Evolutionary conservation across 2,797 vertebrate species (phyloP), one percentile per base, ranked within the genome.

Genomic region (Mus spretus): DNA sequence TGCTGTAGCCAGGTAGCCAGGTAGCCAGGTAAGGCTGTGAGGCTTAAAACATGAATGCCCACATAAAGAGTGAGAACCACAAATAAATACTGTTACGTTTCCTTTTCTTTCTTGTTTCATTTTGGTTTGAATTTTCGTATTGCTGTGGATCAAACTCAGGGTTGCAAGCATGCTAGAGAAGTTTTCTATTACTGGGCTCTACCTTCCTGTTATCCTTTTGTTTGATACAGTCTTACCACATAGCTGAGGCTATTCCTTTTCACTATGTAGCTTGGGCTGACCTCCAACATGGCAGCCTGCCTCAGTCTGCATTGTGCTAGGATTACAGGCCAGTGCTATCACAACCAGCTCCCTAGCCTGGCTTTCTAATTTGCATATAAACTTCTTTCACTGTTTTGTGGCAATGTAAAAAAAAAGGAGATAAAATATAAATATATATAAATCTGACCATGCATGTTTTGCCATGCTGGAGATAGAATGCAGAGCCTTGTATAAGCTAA

Each of bases 361-460:
- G 91, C n/a, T 88, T 93, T 91, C 72, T 96, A 84, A 90, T 92
- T 91, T 86, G 40, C 2, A 31, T 85, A 80, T 85, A 84, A 96
- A 81, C 47, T 22, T 86, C 47, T 70, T 86, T 86, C 37, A 44
- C 11, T 93, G 31, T 80, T 93, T 95, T 61, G 87, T 55, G 70
- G 81, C 89, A 91, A 44, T 55, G 55, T n/a, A 40, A 91, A 82
- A 81, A 94, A 53, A 84, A 85, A 55, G n/a, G 61, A 67, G 59
- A 65, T 47, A 63, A 37, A 40, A 74, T 57, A 72, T 19, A 57
- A 55, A 75, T 40, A 20, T 77, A 87, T 72, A 86, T 4, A 94
- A 75, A 86, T 61, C 17, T 77, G n/a, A 57, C 28, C 44, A 13
- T 34, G 26, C 26, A 63, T 57, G 75, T 10, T 53, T 89, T 75